Percentiles rank a stretch among this genome's conserved stretches.
Evolutionary conservation across 2,888 invertebrate species (phyloP).

Genomic region (Taphrorychus bicolor): DNA sequence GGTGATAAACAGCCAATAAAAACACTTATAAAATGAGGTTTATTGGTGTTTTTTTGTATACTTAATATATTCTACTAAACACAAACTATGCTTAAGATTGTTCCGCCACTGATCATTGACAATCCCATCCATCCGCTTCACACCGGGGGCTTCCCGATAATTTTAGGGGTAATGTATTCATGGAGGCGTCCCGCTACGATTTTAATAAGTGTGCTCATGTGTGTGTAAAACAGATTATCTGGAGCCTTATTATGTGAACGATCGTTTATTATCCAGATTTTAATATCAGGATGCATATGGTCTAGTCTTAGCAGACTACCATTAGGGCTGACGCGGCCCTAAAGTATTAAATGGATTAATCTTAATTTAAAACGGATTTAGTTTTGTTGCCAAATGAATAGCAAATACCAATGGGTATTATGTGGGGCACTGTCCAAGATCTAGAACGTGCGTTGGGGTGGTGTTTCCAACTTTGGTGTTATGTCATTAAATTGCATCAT

Average conservation of each 20-base stretch:
- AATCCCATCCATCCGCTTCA: conserved; percentile 19
- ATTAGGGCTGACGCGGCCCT: conserved; percentile 8
- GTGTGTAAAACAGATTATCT: conserved; percentile 38
- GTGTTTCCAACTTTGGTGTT: too few species aligned
- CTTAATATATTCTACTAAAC: too few species aligned
- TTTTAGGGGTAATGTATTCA: conserved; percentile 33
- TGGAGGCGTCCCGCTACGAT: conserved; percentile 27
- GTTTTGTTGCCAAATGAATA: neutral
- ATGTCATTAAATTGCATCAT: neutral
- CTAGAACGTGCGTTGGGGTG: neutral
- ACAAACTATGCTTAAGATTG: neutral
- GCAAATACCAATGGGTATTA: neutral
- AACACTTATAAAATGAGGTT: too few species aligned
- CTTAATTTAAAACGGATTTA: neutral
- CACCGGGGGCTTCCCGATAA: conserved; percentile 27
- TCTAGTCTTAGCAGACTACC: conserved; percentile 12
- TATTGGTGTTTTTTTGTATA: too few species aligned
- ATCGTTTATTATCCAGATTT: conserved; percentile 33
- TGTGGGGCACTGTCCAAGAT: too few species aligned
- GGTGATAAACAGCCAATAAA: too few species aligned
- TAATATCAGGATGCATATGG: conserved; percentile 27
- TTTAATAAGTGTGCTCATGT: conserved; percentile 38
- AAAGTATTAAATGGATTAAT: neutral
- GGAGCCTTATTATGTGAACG: conserved; percentile 30
- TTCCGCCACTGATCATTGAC: conserved; percentile 11